Evolutionary conservation across 2,797 vertebrate species (phyloP).

Genomic region (Myiotriccus ornatus): DNA sequence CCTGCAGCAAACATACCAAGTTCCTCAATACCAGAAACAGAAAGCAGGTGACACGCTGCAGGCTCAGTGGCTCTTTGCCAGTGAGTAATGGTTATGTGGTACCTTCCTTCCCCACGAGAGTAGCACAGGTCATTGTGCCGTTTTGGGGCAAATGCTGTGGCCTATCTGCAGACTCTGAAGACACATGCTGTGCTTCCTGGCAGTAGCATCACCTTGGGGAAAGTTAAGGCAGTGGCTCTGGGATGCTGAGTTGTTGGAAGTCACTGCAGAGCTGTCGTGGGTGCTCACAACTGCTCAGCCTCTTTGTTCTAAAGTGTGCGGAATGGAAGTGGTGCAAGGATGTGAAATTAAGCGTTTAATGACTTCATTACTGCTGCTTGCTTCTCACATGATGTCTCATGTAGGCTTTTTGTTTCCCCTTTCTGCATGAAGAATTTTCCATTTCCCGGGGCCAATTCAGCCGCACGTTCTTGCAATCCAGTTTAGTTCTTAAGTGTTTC

Average conservation of each 20-base stretch:
- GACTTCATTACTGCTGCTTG: not conserved
- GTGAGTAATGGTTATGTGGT: rapidly evolving
- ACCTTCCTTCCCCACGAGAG: not conserved
- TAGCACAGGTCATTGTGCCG: rapidly evolving
- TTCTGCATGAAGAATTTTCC: not conserved
- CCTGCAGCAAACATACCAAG: not conserved
- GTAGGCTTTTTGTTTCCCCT: not conserved
- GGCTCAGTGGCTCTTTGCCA: not conserved
- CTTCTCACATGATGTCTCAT: not conserved
- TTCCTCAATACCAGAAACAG: not conserved
- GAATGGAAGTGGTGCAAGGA: not conserved
- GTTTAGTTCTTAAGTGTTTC: not conserved
- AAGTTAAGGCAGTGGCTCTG: not conserved
- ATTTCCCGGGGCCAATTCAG: not conserved
- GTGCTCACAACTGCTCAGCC: not conserved
- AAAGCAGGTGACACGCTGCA: rapidly evolving
- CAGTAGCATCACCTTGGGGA: too few relatives aligned
- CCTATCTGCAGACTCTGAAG: not conserved
- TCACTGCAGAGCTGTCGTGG: not conserved
- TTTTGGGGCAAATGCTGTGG: not conserved
- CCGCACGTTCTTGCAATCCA: not conserved
- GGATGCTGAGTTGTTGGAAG: not conserved
- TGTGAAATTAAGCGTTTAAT: not conserved
- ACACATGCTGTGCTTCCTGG: not conserved
- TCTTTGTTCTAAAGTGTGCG: not conserved